Evolutionary conservation across 2,797 vertebrate genomes (phyloP).

Genomic region (Capromys pilorides): DNA sequence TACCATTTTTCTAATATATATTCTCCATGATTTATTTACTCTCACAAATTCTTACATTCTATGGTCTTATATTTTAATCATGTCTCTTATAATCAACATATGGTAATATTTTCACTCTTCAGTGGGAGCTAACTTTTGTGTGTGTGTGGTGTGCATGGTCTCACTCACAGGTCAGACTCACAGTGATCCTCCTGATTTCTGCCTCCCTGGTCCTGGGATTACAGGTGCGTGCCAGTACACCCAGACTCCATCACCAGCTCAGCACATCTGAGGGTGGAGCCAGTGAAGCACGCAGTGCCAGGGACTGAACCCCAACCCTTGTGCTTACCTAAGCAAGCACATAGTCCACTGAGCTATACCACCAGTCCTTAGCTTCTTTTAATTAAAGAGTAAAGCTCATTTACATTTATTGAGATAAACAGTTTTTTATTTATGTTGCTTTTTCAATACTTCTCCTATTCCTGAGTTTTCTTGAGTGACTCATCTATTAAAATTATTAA

Average conservation of each 20-base stretch:
- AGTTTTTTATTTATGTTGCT: neutral
- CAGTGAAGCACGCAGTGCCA: too few relatives aligned
- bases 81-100: neutral
- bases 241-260: too few relatives aligned
- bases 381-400: neutral
- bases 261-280: too few relatives aligned
- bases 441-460: neutral
- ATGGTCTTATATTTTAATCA: neutral
- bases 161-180: too few relatives aligned
- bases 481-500: neutral
- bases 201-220: too few relatives aligned
- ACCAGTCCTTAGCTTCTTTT: neutral
- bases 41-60: neutral
- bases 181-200: too few relatives aligned
- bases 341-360: too few relatives aligned
- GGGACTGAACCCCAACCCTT: too few relatives aligned
- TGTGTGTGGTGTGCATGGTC: too few relatives aligned
- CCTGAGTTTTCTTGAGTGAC: neutral
- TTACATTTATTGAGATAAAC: neutral
- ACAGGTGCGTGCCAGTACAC: too few relatives aligned
- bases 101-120: neutral
- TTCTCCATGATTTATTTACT: neutral
- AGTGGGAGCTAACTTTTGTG: neutral
- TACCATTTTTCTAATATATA: neutral
- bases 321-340: too few relatives aligned